Evolutionary conservation across 2,113 vertebrate species (phyloP).

Genomic region (Datnioides undecimradiatus): DNA sequence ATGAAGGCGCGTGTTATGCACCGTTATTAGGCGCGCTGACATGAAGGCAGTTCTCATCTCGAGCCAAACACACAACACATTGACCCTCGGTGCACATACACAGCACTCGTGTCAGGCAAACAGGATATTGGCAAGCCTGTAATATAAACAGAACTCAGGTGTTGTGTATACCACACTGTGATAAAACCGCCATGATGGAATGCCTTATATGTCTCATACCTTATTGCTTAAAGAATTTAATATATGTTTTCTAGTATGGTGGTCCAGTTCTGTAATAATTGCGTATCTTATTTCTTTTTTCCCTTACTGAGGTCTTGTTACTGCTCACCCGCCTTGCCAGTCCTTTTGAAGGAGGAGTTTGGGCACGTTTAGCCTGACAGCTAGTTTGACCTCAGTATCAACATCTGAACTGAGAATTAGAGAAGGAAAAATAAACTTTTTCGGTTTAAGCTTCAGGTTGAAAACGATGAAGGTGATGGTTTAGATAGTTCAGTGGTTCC

Average conservation of each 20-base stretch:
- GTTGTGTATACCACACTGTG: conserved; percentile 23
- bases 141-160: conserved; percentile 60
- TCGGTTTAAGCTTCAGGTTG: not conserved
- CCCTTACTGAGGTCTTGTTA: not conserved
- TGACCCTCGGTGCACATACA: conserved; percentile 34
- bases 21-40: conserved; percentile 38
- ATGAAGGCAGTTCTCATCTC: conserved; percentile 42
- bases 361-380: not conserved
- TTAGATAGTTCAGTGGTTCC: not conserved
- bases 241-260: not conserved
- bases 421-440: not conserved
- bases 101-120: conserved; percentile 32
- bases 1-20: conserved; percentile 6
- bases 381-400: not conserved
- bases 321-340: not conserved
- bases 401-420: not conserved
- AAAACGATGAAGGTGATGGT: not conserved
- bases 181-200: conserved; percentile 42
- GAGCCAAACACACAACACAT: conserved; percentile 34
- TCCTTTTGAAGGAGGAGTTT: not conserved
- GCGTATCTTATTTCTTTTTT: not conserved
- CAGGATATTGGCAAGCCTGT: conserved; percentile 70
- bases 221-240: not conserved
- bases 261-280: not conserved
- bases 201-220: not conserved